A percentile compares a stretch with the other conserved stretches of the same genome.
Evolutionary conservation across 2,888 invertebrate genomes (phyloP).

Genomic region (Ophioninae sp.): DNA sequence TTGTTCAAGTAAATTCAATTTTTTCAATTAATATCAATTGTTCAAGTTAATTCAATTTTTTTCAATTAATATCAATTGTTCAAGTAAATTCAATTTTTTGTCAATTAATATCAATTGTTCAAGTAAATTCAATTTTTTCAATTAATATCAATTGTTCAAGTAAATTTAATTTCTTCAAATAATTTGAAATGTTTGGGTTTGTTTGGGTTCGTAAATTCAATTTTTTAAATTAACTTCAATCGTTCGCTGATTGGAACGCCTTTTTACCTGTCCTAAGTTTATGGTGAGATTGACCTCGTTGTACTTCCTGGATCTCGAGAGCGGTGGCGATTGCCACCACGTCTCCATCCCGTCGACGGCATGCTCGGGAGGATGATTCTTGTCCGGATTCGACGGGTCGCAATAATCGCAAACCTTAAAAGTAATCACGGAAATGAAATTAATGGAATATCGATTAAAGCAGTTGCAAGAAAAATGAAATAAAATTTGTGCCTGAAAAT

Average conservation of each 20-base stretch:
- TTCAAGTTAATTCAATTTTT: not conserved
- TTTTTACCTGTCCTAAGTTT: slow-evolving; percentile 95
- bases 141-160: too few species aligned
- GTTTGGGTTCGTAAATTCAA: not conserved
- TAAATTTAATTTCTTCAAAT: not conserved
- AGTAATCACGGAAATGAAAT: not conserved
- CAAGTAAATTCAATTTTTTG: too few species aligned
- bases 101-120: too few species aligned
- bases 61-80: too few species aligned
- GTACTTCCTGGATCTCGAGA: slow-evolving; percentile 97
- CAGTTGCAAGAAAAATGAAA: not conserved
- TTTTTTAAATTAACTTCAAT: not conserved
- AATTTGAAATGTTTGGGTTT: not conserved
- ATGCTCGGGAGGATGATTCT: slow-evolving; percentile 93
- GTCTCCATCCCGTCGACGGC: slow-evolving; percentile 98
- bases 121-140: too few species aligned
- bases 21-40: not conserved
- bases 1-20: too few species aligned
- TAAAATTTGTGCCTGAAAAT: not conserved
- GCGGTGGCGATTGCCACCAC: slow-evolving; percentile 99
- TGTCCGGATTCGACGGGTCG: slow-evolving; percentile 88
- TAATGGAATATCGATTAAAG: not conserved
- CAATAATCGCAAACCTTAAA: slow-evolving; percentile 95
- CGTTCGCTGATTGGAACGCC: not conserved
- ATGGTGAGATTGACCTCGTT: slow-evolving; percentile 99